A percentile compares a stretch with the other conserved stretches of the same genome.
Evolutionary conservation across 2,888 invertebrate species (phyloP).

Genomic region (Coenonympha glycerion): DNA sequence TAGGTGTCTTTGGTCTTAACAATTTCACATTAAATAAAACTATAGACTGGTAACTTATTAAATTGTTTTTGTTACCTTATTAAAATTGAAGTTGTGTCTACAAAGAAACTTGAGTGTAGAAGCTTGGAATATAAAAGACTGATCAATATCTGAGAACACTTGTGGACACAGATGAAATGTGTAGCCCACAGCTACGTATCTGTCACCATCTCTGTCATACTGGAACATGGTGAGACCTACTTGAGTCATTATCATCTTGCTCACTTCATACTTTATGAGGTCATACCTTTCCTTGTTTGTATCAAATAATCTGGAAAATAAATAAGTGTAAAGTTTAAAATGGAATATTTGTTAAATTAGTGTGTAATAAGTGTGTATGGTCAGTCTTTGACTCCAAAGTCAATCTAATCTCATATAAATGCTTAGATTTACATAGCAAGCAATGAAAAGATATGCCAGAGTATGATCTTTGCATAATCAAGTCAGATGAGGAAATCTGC

Average conservation of each 20-base stretch:
- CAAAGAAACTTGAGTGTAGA: conserved; percentile 79
- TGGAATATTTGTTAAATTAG: no score
- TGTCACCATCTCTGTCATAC: conserved; percentile 74
- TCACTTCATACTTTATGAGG: conserved; percentile 50
- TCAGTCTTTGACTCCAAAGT: no score
- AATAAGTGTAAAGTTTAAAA: not conserved
- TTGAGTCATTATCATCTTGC: conserved; percentile 78
- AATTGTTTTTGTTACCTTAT: conserved; percentile 78
- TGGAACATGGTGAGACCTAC: conserved; percentile 81
- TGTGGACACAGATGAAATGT: conserved; percentile 83
- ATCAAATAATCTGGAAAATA: conserved; percentile 57
- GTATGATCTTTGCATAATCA: no score
- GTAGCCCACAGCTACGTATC: conserved; percentile 77
- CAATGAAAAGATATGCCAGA: no score
- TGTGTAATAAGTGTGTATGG: no score
- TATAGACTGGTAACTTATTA: no score
- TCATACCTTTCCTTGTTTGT: conserved; percentile 59
- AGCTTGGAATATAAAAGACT: conserved; percentile 78
- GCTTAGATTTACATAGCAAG: no score
- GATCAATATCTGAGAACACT: conserved; percentile 77
- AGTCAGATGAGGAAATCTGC: no score
- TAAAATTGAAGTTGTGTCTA: conserved; percentile 81
- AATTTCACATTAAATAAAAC: no score
- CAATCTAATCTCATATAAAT: no score
- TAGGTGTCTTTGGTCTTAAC: no score